phyloP scores from a whole-genome alignment of 1,140 invertebrate genomes.

The Drosophila lacertosa region DNA sequence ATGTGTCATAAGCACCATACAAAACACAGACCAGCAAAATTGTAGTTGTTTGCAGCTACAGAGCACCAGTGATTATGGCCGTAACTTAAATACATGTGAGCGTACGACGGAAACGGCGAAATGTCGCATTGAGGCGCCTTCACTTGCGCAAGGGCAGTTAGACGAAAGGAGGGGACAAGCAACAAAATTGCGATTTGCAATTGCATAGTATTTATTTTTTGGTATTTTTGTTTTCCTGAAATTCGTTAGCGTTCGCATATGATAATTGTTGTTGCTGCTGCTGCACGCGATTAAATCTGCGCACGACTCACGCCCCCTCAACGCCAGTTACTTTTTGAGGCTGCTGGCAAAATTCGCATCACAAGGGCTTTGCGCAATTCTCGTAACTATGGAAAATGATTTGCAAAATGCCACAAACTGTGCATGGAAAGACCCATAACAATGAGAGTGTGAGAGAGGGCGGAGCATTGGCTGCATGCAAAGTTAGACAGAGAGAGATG shows the following conservation, averaged over 20 bases:
- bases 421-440: constrained; percentile 1
- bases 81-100: constrained; percentile 4
- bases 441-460: neutral
- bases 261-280: constrained; percentile 13
- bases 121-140: constrained; percentile 26
- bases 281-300: constrained; percentile 27
- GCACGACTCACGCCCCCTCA: constrained; percentile 13
- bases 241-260: constrained; percentile 29
- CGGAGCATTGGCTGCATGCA: neutral
- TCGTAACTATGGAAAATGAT: constrained; percentile 66
- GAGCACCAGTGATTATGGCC: constrained; percentile 6
- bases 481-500: constrained; percentile 9
- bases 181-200: constrained; percentile 53
- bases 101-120: constrained; percentile 27
- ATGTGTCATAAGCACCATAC: constrained; percentile 50
- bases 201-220: constrained; percentile 24
- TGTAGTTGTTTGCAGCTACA: constrained; percentile 23
- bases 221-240: constrained; percentile 13
- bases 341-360: constrained; percentile 40
- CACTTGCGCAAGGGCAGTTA: constrained; percentile 54
- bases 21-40: constrained; percentile 5
- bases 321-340: constrained; percentile 42
- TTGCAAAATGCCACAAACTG: constrained; percentile 68
- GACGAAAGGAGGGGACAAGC: no score
- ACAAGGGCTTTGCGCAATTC: constrained; percentile 74